Evolutionary conservation across 2,113 vertebrate genomes (phyloP).

Genomic region (Neolamprologus toae): DNA sequence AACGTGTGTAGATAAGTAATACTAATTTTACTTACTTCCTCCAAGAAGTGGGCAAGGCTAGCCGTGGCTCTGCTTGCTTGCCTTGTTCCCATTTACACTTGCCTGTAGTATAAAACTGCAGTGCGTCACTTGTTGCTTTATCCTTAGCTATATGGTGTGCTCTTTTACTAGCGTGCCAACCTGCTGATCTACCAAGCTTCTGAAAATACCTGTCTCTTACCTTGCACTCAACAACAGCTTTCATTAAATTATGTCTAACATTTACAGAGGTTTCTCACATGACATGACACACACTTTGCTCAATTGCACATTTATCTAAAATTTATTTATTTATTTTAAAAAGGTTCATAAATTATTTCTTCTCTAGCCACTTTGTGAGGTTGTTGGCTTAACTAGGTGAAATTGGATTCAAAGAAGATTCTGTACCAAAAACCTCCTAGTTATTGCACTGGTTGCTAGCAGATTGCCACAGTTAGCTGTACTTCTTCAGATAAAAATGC

Average conservation of each 20-base stretch:
- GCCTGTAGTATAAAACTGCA: not conserved
- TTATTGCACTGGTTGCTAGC: not conserved
- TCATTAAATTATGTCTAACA: not conserved
- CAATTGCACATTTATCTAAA: not conserved
- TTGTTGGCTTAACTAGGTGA: not conserved
- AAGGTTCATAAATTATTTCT: not conserved
- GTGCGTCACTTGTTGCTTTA: not conserved
- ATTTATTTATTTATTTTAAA: not conserved
- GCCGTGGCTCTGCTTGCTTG: not conserved
- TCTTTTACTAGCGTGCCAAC: not conserved
- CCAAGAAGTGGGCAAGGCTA: not conserved
- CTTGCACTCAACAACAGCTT: not conserved
- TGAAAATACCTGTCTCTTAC: not conserved
- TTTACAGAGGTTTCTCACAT: not conserved
- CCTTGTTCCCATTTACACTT: not conserved
- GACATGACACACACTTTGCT: not conserved
- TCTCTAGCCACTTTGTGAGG: not conserved
- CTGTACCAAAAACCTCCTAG: not conserved
- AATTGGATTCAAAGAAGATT: not conserved
- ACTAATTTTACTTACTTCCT: not conserved
- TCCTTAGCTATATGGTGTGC: not conserved
- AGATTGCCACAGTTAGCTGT: not conserved
- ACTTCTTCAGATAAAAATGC: not conserved
- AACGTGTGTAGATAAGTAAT: not conserved
- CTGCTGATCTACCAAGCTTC: not conserved